Evolutionary conservation across 2,797 vertebrate genomes (phyloP).

Genomic region (Neopelma chrysocephalum): DNA sequence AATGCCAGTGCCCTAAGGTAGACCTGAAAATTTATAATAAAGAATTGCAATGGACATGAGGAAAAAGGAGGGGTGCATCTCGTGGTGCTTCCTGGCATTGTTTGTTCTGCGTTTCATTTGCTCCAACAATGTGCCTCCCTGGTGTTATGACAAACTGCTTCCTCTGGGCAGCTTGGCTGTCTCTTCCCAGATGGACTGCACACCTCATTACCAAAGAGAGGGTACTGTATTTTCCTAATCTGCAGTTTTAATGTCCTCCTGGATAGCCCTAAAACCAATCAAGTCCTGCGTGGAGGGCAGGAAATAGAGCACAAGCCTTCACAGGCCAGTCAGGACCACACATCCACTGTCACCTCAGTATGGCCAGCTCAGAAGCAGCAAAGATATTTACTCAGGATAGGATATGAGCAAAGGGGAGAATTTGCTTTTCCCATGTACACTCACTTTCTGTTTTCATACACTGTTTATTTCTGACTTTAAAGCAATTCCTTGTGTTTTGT

Average conservation of each 20-base stretch:
- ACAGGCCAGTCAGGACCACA: not conserved
- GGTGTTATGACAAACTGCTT: constrained; percentile 24
- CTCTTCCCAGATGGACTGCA: constrained; percentile 28
- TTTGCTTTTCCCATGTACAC: not conserved
- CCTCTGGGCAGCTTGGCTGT: constrained; percentile 4
- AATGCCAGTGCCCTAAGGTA: not conserved
- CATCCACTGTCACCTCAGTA: not conserved
- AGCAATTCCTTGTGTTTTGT: constrained; percentile 32
- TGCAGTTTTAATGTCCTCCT: constrained; percentile 50
- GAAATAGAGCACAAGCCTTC: constrained; percentile 24
- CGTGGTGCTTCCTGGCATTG: not conserved
- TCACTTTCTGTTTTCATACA: not conserved
- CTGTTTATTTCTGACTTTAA: constrained; percentile 40
- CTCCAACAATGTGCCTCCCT: not conserved
- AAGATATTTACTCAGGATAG: not conserved
- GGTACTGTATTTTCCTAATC: constrained; percentile 18
- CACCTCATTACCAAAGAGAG: not conserved
- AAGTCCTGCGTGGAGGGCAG: constrained; percentile 30
- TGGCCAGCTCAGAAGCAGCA: not conserved
- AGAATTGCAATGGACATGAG: not conserved
- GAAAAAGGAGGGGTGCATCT: not conserved
- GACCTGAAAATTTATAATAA: not conserved
- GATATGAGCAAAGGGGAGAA: not conserved
- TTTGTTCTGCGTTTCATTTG: not conserved
- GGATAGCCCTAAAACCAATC: constrained; percentile 20